Conservation (phyloP, 1,140 invertebrate species). For the Pissodes strobi region DNA sequence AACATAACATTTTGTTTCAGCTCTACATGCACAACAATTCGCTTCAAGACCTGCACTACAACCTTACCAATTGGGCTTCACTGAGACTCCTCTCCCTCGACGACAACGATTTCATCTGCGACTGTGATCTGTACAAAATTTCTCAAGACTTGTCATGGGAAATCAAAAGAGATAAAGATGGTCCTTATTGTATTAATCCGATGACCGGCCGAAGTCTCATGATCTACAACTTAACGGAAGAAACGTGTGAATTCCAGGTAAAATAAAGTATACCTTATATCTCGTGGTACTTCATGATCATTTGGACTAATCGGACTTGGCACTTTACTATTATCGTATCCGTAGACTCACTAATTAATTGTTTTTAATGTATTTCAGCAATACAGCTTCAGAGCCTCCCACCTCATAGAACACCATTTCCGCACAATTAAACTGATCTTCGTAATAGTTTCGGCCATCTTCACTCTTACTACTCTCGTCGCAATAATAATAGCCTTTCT, state of each 20-base stretch:
- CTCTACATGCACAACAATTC: constrained; percentile 57
- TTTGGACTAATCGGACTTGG: no score
- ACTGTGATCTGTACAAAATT: constrained; percentile 59
- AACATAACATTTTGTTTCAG: constrained; percentile 52
- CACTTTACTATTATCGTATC: no score
- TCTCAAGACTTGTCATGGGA: constrained; percentile 30
- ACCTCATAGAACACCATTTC: constrained; percentile 23
- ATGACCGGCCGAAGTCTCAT: constrained; percentile 20
- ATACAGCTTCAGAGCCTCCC: background rate
- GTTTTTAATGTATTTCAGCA: constrained; percentile 9
- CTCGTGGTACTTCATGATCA: no score
- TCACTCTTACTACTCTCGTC: constrained; percentile 2
- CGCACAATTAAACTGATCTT: constrained; percentile 17
- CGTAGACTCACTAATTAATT: no score
- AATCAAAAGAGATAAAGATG: constrained; percentile 40
- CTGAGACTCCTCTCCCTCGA: constrained; percentile 56
- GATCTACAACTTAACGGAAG: constrained; percentile 33
- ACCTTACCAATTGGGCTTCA: constrained; percentile 44
- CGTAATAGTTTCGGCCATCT: constrained; percentile 3
- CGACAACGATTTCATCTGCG: constrained; percentile 65
- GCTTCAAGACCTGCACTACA: constrained; percentile 38
- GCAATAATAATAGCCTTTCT: constrained; percentile 17
- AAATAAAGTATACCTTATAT: no score
- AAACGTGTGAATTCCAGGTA: constrained; percentile 31
- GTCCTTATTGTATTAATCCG: constrained; percentile 44